These are phyloP conservation scores for Pissodes strobi DNA, from an alignment of 1,140 invertebrate species.

Conservation along the genomic window DNA sequence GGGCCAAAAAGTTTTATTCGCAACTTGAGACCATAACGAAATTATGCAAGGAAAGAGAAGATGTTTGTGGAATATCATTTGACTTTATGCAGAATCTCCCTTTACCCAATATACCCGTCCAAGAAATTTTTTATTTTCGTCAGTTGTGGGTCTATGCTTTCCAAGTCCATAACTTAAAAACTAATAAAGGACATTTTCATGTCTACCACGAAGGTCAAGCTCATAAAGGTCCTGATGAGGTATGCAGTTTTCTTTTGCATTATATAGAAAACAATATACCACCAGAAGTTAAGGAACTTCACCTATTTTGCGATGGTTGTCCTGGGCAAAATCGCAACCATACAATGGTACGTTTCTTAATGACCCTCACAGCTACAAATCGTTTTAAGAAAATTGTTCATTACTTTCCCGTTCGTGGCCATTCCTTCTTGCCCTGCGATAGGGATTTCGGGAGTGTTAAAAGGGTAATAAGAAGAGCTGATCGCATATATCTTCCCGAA, in stretches of 20 bases:
- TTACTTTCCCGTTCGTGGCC: slow-evolving; percentile 34
- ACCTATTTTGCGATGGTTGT: too few relatives aligned
- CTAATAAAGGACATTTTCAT: slow-evolving; percentile 37
- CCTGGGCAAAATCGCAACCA: too few relatives aligned
- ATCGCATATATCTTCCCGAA: slow-evolving; percentile 41
- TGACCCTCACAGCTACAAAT: slow-evolving; percentile 32
- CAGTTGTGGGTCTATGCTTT: slow-evolving; percentile 49
- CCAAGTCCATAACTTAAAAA: slow-evolving; percentile 46
- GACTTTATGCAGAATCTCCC: too few relatives aligned
- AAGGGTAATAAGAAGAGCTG: slow-evolving; percentile 33
- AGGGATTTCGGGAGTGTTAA: slow-evolving; percentile 48
- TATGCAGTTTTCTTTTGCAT: slow-evolving; percentile 18
- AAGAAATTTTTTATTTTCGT: too few relatives aligned
- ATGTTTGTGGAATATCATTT: slow-evolving; percentile 39
- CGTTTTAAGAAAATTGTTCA: not conserved
- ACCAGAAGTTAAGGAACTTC: slow-evolving; percentile 37
- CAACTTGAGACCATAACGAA: slow-evolving; percentile 35
- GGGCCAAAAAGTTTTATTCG: slow-evolving; percentile 49
- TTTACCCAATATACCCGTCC: slow-evolving; percentile 50
- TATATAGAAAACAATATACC: slow-evolving; percentile 14
- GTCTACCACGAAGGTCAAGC: too few relatives aligned
- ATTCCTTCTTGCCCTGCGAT: slow-evolving; percentile 46
- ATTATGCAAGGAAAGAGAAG: slow-evolving; percentile 33
- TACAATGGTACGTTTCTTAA: slow-evolving; percentile 44
- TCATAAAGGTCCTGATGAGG: slow-evolving; percentile 24